Conservation (phyloP, 2,888 invertebrate species). For the Standfussiana lucernea region DNA sequence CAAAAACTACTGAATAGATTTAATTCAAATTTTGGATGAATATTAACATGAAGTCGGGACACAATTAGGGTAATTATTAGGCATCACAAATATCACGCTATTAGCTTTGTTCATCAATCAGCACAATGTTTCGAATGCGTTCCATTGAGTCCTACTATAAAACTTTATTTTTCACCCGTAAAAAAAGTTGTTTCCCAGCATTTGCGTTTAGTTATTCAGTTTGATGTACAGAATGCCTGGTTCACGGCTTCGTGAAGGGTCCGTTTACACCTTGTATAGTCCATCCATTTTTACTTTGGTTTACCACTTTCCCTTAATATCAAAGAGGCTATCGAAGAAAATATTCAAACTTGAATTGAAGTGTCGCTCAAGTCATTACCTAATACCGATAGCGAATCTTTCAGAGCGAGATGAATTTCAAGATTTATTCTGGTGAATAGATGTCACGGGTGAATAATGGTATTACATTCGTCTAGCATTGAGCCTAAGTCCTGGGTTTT, state of each 20-base stretch:
- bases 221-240: neutral
- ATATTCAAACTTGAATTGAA: constrained; percentile 27
- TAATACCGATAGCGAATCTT: neutral
- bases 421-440: constrained; percentile 16
- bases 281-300: neutral
- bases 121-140: too few species aligned
- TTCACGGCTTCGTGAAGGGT: neutral
- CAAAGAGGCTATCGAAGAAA: neutral
- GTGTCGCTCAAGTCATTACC: neutral
- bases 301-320: neutral
- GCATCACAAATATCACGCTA: too few species aligned
- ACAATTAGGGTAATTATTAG: too few species aligned
- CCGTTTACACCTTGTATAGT: neutral
- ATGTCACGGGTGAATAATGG: constrained; percentile 13
- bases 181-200: too few species aligned
- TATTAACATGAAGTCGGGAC: too few species aligned
- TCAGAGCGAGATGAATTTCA: constrained; percentile 1
- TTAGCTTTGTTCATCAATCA: too few species aligned
- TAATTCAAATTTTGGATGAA: too few species aligned
- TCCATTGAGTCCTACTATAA: too few species aligned
- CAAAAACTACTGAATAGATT: too few species aligned
- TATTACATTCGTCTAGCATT: neutral
- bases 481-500: neutral
- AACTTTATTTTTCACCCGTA: too few species aligned
- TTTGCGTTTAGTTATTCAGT: neutral